Conservation (phyloP, 1,140 invertebrate species). For the Lasioglossum baleicum region DNA sequence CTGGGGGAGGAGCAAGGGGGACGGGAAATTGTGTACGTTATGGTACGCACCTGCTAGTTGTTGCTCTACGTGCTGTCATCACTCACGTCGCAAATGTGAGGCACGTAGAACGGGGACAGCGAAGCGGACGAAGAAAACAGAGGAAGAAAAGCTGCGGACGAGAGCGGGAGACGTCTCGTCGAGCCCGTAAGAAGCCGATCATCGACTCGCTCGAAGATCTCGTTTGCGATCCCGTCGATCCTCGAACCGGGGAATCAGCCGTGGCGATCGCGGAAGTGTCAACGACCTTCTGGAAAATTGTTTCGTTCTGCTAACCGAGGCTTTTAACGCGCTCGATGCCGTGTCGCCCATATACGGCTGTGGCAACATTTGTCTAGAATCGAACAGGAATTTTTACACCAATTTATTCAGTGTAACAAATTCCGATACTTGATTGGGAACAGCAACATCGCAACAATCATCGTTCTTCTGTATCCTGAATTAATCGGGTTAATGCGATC, state of each 20-base stretch:
- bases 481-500: no score
- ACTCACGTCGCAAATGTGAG: slow-evolving; percentile 35
- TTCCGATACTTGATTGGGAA: no score
- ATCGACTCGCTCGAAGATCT: not conserved
- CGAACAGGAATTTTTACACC: no score
- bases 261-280: not conserved
- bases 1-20: no score
- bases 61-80: slow-evolving; percentile 15
- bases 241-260: not conserved
- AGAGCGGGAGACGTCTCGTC: not conserved
- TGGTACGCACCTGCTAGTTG: slow-evolving; percentile 33
- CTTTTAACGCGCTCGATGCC: no score
- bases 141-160: slow-evolving; percentile 4
- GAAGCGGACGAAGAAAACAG: slow-evolving; percentile 7
- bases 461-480: no score
- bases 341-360: no score
- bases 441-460: no score
- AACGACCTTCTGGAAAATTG: not conserved
- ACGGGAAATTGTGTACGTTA: slow-evolving; percentile 25
- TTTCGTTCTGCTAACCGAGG: no score
- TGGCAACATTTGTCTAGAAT: no score
- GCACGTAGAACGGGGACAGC: slow-evolving; percentile 25
- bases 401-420: no score
- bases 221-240: not conserved
- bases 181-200: slow-evolving; percentile 7